A percentile compares a stretch with the other conserved stretches of the same genome.
Evolutionary conservation across 37 sponge, comb jelly and placozoan species (phyloP).

Genomic region (Beroe forskalii): DNA sequence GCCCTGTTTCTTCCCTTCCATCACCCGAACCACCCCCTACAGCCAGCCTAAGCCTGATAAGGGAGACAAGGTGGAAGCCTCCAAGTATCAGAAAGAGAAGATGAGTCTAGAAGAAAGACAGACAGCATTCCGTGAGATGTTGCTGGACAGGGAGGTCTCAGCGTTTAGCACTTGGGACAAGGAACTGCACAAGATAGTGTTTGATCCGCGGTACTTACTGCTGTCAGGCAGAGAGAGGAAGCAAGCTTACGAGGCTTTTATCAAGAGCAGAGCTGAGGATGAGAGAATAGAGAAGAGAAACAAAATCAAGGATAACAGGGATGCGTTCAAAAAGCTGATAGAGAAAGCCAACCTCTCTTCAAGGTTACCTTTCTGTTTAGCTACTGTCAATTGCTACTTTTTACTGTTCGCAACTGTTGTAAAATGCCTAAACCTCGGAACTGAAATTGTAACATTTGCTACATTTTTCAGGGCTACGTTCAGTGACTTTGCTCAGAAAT

Average conservation of each 20-base stretch:
- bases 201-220: slow-evolving; percentile 88
- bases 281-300: slow-evolving; percentile 92
- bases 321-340: slow-evolving; percentile 77
- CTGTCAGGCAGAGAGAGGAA: slow-evolving; percentile 85
- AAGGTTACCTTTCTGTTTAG: slow-evolving; percentile 71
- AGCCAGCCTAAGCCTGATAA: no score
- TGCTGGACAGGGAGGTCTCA: slow-evolving; percentile 96
- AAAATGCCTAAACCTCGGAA: no score
- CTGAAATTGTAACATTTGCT: not conserved
- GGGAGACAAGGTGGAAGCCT: slow-evolving; percentile 49
- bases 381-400: no score
- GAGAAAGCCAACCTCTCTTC: slow-evolving; percentile 80
- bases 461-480: slow-evolving; percentile 76
- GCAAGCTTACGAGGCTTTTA: slow-evolving; percentile 84
- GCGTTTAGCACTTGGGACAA: slow-evolving; percentile 99
- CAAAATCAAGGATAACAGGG: slow-evolving; percentile 83
- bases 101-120: slow-evolving; percentile 84
- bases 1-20: no score
- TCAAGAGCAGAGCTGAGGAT: slow-evolving; percentile 84
- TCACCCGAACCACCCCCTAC: no score
- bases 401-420: no score
- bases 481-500: slow-evolving; percentile 86
- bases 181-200: slow-evolving; percentile 96
- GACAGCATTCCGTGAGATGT: slow-evolving; percentile 83
- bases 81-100: slow-evolving; percentile 53